Evolutionary conservation across 1,140 invertebrate genomes (phyloP), one percentile per base, ranked within the genome.

Genomic region (Parasteatoda tepidariorum): DNA sequence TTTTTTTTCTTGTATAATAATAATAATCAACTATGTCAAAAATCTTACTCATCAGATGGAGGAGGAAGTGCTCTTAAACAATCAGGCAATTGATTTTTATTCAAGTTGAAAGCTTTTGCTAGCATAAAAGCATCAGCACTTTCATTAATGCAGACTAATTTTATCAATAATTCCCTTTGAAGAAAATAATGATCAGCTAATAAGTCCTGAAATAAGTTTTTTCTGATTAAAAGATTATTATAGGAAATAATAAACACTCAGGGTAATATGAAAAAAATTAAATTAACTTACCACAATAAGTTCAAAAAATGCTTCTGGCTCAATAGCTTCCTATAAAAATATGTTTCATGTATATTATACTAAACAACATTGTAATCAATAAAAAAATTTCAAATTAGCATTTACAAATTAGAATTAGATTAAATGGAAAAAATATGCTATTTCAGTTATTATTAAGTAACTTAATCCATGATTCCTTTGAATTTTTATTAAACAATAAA

Each of bases 131-230:
- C 75, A 22, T 28, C 5, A 15, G 18, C 0, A 34, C 18, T 18
- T 31, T 67, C 62, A 68, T 34, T 57, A 28, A 68, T 34, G 13
- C 30, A 55, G 2, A 79, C 62, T 11, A 79, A 26, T 57, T 67
- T 79, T 11, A 55, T 33, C 24, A 79, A 57, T 57, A 79, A 48
- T 18, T 54, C 64, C 24, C 26, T 55, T 26, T 79, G 75, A 28
- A 76, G 22, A 18, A 22, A 24, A n/a, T 18, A 24, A 64, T 64
- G 55, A n/a, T 76, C 59, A 9, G 15, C 31, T 18, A 76, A 6
- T 2, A 55, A 62, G n/a, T 26, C 57, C 73, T 76, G 31, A 24
- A 64, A 75, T 26, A 48, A 11, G 28, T n/a, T 28, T 55, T 24
- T 18, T 22, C 5, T 13, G 26, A 30, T 7, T 11, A 75, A 31